Base-by-base conservation (phyloP, 2,888 invertebrate genomes). In the Acanthococcus lagerstroemiae region DNA sequence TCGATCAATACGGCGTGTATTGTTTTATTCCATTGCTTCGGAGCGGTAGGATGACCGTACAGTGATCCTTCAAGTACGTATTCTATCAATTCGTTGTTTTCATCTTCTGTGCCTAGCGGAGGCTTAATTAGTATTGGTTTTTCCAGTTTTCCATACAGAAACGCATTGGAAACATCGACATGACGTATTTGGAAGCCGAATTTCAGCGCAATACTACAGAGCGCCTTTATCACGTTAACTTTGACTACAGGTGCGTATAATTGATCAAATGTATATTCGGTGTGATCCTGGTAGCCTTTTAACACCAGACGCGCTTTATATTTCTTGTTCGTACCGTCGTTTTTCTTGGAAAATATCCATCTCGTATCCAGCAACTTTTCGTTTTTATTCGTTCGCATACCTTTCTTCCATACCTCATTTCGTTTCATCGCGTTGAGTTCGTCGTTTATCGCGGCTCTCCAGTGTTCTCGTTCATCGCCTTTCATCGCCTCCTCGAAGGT, bases 41-140 rank as follows among this genome's bases (percentile, higher is more conserved):
- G 72, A 12, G 74, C 71, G 68, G 76, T 74, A 60, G 74, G 74
- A 2, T 76, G 69, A 15, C 75, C 75, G 69, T 76, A 75, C 22
- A 76, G 54, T 57, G 73, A 72, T 67, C 69, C 71, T 21, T 71
- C 70, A 12, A 76, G 68, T 46, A 70, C 69, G 67, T 74, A 76
- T 4, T 74, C 73, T 21, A 50, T 17, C n/a, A n/a, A n/a, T n/a
- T n/a, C n/a, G 24, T 50, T 24, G 3, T 7, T 4, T n/a, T 5
- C 4, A 22, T 21, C 52, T 4, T 4, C 4, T 3, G 50, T 7
- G 9, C 9, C 50, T 50, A 22, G 19, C 63, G 55, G 52, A 17
- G 19, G 21, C 24, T 3, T 17, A 4, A 7, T 24, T 22, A 19
- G 24, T 3, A 52, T 52, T 3, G 17, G 9, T 12, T 21, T 12